Evolutionary conservation across 2,888 invertebrate species (phyloP), one percentile per base, ranked within the genome.

Genomic region (Lasioglossum figueresi): DNA sequence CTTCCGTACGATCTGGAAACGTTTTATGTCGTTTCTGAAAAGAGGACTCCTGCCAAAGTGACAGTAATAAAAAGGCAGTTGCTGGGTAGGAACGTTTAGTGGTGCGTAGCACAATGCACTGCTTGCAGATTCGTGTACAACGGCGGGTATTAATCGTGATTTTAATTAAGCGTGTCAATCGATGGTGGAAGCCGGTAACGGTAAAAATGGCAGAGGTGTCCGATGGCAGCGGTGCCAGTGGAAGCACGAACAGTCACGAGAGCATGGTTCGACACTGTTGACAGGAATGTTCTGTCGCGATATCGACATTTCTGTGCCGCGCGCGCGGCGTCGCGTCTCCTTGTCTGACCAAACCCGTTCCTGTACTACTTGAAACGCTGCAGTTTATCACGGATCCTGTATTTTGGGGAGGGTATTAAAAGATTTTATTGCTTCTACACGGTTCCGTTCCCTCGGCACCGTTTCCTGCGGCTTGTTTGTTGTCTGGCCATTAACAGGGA

Each of bases 401-500:
- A 66, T 66, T 66, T 66, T 66, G 5, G 72, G 72, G 6, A 40
- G 43, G 27, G 43, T 45, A 27, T 72, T 72, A n/a, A 45, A 43
- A 72, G 66, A 66, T 66, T 66, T 66, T 66, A 66, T 66, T 31
- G 66, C 34, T 66, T 34, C 66, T 66, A 8, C 19, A 66, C 34
- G 52, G 34, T 66, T 3, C 23, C 34, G 31, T 19, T 66, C 23
- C 31, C 66, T 34, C 34, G 6, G 66, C 66, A 19, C 66, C 66
- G 19, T 66, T 66, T 66, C 34, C 66, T 34, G 19, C 16, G 27
- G n/a, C 37, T 37, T 40, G 40, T 40, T 68, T 37, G 40, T 68
- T 37, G 68, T 68, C 68, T 40, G 68, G 12, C 68, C 68, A 68
- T 68, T 68, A 68, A 68, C 68, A 37, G 37, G 68, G 23, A 68